A percentile compares a stretch with the other conserved stretches of the same genome.
These are phyloP conservation scores for Bembecia ichneumoniformis DNA, from an alignment of 2,888 invertebrate species.

Conservation along the genomic window DNA sequence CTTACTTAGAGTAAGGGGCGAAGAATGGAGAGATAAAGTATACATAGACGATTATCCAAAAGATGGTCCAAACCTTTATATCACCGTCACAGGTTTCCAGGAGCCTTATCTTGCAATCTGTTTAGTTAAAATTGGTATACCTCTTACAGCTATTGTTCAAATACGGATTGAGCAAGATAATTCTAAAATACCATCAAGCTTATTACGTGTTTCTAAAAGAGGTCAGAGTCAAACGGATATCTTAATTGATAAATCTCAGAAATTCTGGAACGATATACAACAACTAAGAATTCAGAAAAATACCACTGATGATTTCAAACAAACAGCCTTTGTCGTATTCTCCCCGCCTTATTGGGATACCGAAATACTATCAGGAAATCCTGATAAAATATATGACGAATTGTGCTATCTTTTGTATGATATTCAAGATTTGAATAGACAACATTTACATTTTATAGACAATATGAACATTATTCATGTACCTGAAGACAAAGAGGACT, in stretches of 20 bases:
- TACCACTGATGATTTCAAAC: constrained; percentile 36
- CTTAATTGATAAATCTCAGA: constrained; percentile 32
- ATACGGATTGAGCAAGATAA: constrained; percentile 39
- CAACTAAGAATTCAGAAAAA: constrained; percentile 36
- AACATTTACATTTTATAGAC: constrained; percentile 56
- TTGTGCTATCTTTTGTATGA: constrained; percentile 66
- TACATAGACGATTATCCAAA: constrained; percentile 67
- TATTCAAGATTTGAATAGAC: constrained; percentile 62
- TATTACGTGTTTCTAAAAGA: constrained; percentile 41
- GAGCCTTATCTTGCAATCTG: constrained; percentile 39
- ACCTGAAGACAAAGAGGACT: constrained; percentile 24
- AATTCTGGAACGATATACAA: constrained; percentile 55
- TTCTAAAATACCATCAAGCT: constrained; percentile 32
- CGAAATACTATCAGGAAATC: constrained; percentile 34
- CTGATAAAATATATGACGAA: constrained; percentile 63
- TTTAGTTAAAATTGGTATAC: constrained; percentile 49
- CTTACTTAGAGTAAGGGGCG: constrained; percentile 57
- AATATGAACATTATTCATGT: constrained; percentile 54
- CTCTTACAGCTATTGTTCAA: constrained; percentile 52
- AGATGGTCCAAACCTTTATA: constrained; percentile 68
- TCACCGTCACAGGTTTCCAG: constrained; percentile 66
- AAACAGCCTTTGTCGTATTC: constrained; percentile 57
- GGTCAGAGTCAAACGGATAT: constrained; percentile 52
- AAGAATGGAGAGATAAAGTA: constrained; percentile 69
- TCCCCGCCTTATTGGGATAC: constrained; percentile 47